These are phyloP conservation scores for Pachycephala philippinensis DNA, from an alignment of 2,113 vertebrate genomes.

Conservation along the genomic window DNA sequence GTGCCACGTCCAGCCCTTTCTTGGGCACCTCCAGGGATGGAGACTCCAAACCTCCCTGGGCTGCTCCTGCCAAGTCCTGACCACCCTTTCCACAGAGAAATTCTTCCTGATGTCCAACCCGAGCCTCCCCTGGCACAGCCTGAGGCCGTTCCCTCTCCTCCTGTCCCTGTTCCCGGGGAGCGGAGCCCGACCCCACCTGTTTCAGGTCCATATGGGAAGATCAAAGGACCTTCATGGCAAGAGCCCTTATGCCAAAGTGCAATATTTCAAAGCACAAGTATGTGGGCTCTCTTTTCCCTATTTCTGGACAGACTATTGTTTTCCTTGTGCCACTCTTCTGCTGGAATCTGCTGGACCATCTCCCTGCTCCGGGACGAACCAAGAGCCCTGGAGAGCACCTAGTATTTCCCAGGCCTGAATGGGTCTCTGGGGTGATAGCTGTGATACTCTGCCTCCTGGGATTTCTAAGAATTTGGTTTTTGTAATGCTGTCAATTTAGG, in stretches of 20 bases:
- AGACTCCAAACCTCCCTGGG: not conserved
- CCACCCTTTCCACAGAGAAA: fast-evolving
- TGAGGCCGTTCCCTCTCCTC: fast-evolving
- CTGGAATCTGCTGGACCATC: not conserved
- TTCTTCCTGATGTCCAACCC: fast-evolving
- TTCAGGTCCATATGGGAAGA: not conserved
- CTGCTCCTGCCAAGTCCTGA: not conserved
- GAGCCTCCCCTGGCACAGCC: fast-evolving
- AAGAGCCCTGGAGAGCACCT: fast-evolving
- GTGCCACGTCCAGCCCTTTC: fast-evolving
- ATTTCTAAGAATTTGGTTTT: not conserved
- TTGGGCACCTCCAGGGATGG: not conserved
- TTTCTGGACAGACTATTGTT: not conserved
- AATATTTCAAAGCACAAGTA: not conserved
- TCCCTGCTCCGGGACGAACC: fast-evolving
- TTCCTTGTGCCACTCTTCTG: not conserved
- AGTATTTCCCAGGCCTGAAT: not conserved
- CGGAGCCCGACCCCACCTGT: fast-evolving
- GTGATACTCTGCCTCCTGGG: not conserved
- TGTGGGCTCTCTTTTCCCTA: not conserved
- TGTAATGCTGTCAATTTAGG: not conserved
- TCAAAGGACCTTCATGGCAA: not conserved
- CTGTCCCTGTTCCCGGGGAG: not conserved
- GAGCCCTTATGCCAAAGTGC: not conserved
- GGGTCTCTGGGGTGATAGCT: too few relatives aligned